Evolutionary conservation across 2,113 vertebrate genomes (phyloP).

Genomic region (Sinocyclocheilus anophthalmus): DNA sequence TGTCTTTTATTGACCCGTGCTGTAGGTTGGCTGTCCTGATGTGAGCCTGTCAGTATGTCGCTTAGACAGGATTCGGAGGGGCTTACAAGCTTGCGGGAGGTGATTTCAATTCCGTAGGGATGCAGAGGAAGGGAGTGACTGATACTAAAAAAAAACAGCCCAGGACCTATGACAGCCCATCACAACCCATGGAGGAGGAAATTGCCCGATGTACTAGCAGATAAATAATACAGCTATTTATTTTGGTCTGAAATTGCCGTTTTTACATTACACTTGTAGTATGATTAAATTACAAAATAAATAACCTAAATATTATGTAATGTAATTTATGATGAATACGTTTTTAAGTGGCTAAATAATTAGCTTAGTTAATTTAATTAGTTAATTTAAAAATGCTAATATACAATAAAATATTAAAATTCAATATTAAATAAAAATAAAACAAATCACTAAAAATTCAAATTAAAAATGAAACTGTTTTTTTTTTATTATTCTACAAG

Average conservation of each 20-base stretch:
- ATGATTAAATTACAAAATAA: no score
- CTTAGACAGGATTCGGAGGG: neutral
- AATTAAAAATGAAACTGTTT: neutral
- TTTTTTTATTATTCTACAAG: neutral
- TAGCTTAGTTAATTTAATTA: no score
- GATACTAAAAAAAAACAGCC: neutral
- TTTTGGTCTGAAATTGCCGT: neutral
- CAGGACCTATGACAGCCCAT: neutral
- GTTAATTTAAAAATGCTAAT: no score
- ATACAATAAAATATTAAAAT: no score
- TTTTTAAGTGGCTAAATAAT: no score
- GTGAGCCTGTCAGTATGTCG: neutral
- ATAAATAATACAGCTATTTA: neutral
- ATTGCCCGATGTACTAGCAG: neutral
- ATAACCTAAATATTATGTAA: neutral
- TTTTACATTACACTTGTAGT: no score
- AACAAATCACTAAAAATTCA: no score
- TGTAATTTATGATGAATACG: no score
- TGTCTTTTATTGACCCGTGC: conserved; percentile 19
- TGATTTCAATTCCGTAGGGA: neutral
- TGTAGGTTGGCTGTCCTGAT: neutral
- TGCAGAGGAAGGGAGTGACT: neutral
- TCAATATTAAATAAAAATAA: no score
- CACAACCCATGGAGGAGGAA: neutral
- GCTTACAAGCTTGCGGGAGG: neutral